phyloP scores from a whole-genome alignment of 2,797 vertebrate genomes.

The Alectoris magna region DNA sequence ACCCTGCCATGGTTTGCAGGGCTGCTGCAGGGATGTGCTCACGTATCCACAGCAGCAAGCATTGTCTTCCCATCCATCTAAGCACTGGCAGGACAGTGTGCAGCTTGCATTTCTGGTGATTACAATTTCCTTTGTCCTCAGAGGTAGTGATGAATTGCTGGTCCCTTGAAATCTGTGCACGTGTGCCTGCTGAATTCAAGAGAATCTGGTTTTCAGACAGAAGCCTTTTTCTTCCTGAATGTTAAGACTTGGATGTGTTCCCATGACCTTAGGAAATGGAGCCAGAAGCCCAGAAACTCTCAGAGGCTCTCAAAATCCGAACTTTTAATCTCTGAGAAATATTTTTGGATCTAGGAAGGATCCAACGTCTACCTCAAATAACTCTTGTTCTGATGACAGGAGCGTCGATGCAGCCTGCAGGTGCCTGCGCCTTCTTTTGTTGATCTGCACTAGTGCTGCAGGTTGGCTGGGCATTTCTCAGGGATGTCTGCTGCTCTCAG shows the following conservation, averaged over 20 bases:
- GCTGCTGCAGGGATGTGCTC: background rate
- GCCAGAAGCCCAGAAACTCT: background rate
- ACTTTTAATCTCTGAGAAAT: background rate
- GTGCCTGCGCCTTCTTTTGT: background rate
- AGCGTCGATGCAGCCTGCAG: background rate
- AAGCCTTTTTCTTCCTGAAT: background rate
- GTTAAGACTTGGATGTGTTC: background rate
- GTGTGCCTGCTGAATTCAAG: background rate
- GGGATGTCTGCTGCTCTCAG: background rate
- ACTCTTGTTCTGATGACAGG: background rate
- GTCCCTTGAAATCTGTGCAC: background rate
- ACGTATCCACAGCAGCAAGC: background rate
- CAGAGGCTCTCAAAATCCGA: background rate
- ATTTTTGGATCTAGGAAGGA: background rate
- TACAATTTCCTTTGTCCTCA: background rate
- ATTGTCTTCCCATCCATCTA: rapidly evolving
- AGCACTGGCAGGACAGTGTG: background rate
- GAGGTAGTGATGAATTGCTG: background rate
- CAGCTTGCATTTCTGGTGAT: background rate
- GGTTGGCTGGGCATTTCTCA: background rate
- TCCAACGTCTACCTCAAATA: background rate
- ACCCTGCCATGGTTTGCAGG: background rate
- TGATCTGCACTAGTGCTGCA: background rate
- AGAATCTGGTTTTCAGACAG: background rate
- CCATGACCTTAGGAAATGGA: background rate